phyloP scores from a whole-genome alignment of 2,888 invertebrate species.

The Caenorhabditis sp. region DNA sequence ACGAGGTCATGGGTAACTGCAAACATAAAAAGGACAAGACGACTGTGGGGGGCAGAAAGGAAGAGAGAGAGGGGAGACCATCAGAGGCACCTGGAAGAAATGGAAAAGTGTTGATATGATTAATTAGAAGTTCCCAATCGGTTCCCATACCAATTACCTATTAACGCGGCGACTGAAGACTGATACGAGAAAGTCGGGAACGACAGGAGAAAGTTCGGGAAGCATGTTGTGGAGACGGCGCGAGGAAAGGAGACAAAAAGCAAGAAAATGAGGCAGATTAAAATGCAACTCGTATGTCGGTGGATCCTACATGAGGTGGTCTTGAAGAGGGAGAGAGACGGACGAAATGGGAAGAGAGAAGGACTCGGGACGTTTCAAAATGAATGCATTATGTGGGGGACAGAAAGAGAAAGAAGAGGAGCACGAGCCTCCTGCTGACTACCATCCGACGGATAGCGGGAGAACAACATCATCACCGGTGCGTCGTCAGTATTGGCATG shows the following conservation, averaged over 20 bases:
- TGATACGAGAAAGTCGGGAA: slow-evolving; percentile 28
- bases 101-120: slow-evolving; percentile 49
- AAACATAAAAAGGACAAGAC: not conserved
- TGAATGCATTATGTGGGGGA: slow-evolving; percentile 38
- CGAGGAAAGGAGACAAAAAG: not conserved
- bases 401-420: slow-evolving; percentile 13
- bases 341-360: slow-evolving; percentile 15
- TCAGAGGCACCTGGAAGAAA: slow-evolving; percentile 26
- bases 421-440: slow-evolving; percentile 28
- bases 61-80: slow-evolving; percentile 2
- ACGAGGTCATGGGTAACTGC: not conserved
- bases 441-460: slow-evolving; percentile 43
- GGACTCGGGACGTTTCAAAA: slow-evolving; percentile 30
- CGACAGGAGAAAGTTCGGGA: slow-evolving; percentile 21
- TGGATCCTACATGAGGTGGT: slow-evolving; percentile 28
- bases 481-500: slow-evolving; percentile 65
- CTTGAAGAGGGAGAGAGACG: slow-evolving; percentile 4
- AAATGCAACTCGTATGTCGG: slow-evolving; percentile 54
- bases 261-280: slow-evolving; percentile 28
- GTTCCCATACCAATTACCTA: slow-evolving; percentile 62
- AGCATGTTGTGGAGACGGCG: slow-evolving; percentile 4
- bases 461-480: slow-evolving; percentile 64
- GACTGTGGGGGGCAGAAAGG: no score
- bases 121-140: slow-evolving; percentile 14
- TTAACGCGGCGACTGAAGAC: slow-evolving; percentile 17